Conservation (phyloP, 2,797 vertebrate species). For the Pseudochirops corinnae region DNA sequence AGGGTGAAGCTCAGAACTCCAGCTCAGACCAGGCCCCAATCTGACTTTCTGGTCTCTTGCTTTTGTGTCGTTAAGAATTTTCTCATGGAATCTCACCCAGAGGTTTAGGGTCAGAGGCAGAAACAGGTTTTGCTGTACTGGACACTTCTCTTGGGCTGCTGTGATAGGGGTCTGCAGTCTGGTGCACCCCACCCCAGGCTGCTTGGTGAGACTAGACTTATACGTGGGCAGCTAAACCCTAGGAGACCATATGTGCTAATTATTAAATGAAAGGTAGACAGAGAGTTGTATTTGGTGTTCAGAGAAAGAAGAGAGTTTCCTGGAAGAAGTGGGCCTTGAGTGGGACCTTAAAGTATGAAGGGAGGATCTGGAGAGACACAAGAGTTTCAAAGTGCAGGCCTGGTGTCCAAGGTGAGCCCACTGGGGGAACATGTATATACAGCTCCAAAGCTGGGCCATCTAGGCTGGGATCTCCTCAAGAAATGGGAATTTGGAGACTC, state of each 20-base stretch:
- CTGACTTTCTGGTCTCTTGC: neutral
- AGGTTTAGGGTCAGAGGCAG: neutral
- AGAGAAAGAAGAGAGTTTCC: neutral
- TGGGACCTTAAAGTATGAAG: neutral
- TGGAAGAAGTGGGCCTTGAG: neutral
- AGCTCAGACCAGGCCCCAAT: neutral
- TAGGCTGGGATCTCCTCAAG: neutral
- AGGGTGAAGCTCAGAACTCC: neutral
- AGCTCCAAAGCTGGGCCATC: neutral
- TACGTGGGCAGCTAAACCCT: neutral
- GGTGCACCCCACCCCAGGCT: neutral
- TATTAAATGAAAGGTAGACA: neutral
- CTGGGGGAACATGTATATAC: neutral
- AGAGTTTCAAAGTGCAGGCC: neutral
- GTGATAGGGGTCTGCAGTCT: neutral
- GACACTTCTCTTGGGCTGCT: neutral
- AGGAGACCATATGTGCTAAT: neutral
- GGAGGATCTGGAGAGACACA: neutral
- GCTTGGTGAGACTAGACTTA: neutral
- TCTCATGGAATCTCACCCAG: neutral
- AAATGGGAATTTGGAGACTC: neutral
- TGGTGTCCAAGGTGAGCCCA: neutral
- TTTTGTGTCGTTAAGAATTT: neutral
- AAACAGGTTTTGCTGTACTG: neutral
- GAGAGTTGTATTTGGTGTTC: neutral